Evolutionary conservation across 1,140 invertebrate genomes (phyloP).

Genomic region (Capitella teleta): DNA sequence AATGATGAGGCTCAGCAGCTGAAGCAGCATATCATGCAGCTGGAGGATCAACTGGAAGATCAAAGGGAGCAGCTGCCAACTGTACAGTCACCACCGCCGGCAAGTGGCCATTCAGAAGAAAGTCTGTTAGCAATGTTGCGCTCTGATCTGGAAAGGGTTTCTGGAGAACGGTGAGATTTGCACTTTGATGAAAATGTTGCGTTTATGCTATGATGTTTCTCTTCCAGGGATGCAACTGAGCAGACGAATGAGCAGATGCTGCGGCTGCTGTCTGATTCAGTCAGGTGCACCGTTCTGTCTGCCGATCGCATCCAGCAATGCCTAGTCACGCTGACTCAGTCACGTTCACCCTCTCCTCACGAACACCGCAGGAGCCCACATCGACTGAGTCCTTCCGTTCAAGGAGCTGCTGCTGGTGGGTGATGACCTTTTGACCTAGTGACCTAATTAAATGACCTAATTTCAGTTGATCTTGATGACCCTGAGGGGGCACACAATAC

Average conservation of each 20-base stretch:
- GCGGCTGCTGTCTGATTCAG: constrained; percentile 26
- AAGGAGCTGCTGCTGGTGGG: neutral
- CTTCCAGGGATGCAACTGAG: constrained; percentile 21
- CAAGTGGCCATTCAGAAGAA: too few species aligned
- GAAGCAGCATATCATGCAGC: too few species aligned
- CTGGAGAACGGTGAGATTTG: too few species aligned
- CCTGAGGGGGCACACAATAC: neutral
- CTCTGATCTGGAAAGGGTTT: too few species aligned
- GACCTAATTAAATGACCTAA: neutral
- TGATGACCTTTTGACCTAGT: neutral
- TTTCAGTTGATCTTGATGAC: neutral
- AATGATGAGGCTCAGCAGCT: too few species aligned
- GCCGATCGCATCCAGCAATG: constrained; percentile 29
- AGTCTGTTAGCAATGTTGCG: too few species aligned
- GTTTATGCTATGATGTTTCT: too few species aligned
- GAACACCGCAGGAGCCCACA: neutral
- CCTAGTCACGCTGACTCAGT: constrained; percentile 14
- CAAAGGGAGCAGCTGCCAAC: too few species aligned
- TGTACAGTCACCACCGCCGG: too few species aligned
- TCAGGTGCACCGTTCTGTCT: constrained; percentile 27
- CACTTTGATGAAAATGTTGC: too few species aligned
- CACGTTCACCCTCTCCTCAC: neutral
- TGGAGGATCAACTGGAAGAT: too few species aligned
- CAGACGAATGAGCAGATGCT: constrained; percentile 30
- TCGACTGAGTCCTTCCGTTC: neutral